These are phyloP conservation scores for Pristionchus maxplancki DNA, from an alignment of 2,888 invertebrate genomes.

Conservation along the genomic window DNA sequence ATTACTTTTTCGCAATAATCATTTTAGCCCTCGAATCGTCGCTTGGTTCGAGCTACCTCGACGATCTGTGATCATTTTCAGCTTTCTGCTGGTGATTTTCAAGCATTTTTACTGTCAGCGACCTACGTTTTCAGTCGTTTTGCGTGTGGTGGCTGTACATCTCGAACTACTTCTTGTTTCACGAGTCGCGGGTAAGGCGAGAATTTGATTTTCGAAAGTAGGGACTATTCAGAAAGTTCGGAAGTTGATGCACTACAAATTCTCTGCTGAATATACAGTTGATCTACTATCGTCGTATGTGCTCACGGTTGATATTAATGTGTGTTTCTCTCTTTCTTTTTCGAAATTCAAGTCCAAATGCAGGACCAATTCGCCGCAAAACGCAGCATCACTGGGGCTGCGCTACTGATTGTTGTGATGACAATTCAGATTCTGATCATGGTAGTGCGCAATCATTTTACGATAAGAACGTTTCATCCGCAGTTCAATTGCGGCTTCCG, in stretches of 20 bases:
- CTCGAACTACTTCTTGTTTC: not conserved
- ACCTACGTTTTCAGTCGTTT: not conserved
- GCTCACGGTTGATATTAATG: not conserved
- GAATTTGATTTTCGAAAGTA: not conserved
- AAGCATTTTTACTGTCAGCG: not conserved
- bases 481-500: not conserved
- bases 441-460: not conserved
- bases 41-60: not conserved
- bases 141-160: not conserved
- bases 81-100: not conserved
- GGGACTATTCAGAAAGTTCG: not conserved
- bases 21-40: not conserved
- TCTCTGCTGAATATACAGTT: not conserved
- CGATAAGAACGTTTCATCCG: not conserved
- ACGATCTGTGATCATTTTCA: not conserved
- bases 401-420: not conserved
- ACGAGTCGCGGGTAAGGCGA: not conserved
- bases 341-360: not conserved
- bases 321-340: not conserved
- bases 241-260: not conserved
- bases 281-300: not conserved
- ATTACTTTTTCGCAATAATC: not conserved
- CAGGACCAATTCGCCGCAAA: not conserved
- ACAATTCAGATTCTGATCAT: not conserved
- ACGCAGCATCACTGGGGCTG: not conserved